Evolutionary conservation across 1,140 invertebrate species (phyloP), one percentile per base, ranked within the genome.

Genomic region (Papilio helenus): DNA sequence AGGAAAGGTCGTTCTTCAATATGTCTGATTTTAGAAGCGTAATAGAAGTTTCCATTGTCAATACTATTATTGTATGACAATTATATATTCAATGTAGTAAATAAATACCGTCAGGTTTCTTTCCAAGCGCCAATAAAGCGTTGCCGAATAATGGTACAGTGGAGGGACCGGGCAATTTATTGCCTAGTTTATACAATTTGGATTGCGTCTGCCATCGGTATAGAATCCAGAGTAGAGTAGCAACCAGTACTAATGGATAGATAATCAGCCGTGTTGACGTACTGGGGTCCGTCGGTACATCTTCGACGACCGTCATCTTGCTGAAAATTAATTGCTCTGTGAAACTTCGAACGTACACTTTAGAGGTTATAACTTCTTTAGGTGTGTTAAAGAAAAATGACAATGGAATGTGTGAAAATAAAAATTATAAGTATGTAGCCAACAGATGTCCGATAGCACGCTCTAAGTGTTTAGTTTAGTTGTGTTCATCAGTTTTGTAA

Each of bases 71-170:
- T 7, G 2, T 1, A 44, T 9, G 42, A 9, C 7, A 9, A 12
- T 44, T 44, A 44, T 44, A 2, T 44, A 44, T 44, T 8, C 8
- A 44, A 44, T 18, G 12, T 81, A 68, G 58, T 18, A 29, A 23
- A n/a, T 18, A 71, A 79, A 79, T 80, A 95, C 95, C 88, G 18
- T 95, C 91, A 39, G 96, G 96, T 71, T 93, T 89, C 39, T 96
- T 87, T 1, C 95, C 95, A 0, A 95, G 16, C 0, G 89, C 94
- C 39, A 96, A 8, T 7, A 96, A 90, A 0, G 95, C 95, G 84
- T 96, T 96, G 44, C 96, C 96, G 61, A 97, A 85, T 42, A 97
- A 85, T 1, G 96, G 96, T 12, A 96, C 9, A 0, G 91, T 82
- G 9, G 84, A 80, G 1, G 95, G 95, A 42, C 94, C 94, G 0